phyloP scores from a whole-genome alignment of 2,888 invertebrate genomes.

The Pachycephus smyrnensis region DNA sequence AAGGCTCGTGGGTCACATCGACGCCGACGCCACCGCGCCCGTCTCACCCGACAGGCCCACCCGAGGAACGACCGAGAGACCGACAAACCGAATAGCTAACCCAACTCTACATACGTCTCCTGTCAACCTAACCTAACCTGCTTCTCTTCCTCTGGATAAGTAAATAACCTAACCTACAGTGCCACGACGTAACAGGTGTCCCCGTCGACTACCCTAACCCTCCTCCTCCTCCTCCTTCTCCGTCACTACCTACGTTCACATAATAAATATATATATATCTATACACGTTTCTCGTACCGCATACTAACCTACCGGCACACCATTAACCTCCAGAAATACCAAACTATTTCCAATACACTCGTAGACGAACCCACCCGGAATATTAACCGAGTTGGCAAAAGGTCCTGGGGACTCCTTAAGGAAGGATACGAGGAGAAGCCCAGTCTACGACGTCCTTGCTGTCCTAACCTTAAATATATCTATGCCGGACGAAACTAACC shows the following conservation, averaged over 20 bases:
- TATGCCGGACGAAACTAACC: not conserved
- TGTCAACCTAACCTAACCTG: not conserved
- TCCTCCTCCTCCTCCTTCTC: not conserved
- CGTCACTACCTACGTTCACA: not conserved
- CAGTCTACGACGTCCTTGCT: not conserved
- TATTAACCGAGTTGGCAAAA: not conserved
- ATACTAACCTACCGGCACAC: not conserved
- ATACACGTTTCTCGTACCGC: not conserved
- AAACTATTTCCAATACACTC: not conserved
- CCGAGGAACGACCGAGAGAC: not conserved
- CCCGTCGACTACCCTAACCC: not conserved
- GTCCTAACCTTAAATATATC: not conserved
- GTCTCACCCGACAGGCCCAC: not conserved
- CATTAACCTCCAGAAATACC: not conserved
- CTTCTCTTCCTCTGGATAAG: not conserved
- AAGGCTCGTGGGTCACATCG: slow-evolving; percentile 38
- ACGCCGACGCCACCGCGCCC: slow-evolving; percentile 7
- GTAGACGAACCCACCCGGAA: not conserved
- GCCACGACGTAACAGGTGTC: not conserved
- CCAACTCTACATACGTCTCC: not conserved
- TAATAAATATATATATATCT: not conserved
- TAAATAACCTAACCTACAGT: not conserved
- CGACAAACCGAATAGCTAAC: not conserved
- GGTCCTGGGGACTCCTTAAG: not conserved
- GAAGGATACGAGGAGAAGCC: not conserved